phyloP scores from a whole-genome alignment of 2,113 vertebrate genomes.

The Acrocephalus arundinaceus region DNA sequence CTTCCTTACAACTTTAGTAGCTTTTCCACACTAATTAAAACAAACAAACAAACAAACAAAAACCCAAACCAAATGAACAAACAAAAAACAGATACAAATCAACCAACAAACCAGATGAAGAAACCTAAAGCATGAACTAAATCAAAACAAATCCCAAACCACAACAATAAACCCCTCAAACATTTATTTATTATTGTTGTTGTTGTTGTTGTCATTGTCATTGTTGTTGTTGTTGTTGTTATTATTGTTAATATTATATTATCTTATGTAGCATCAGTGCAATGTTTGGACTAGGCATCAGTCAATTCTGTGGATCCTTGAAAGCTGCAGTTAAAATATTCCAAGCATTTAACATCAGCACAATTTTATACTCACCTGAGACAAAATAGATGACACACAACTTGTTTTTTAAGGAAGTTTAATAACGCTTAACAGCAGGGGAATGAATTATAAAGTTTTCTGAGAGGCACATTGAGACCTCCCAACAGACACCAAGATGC shows the following conservation, averaged over 20 bases:
- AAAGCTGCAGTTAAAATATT: not conserved
- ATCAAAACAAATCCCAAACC: not conserved
- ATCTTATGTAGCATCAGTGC: not conserved
- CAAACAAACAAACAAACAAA: not conserved
- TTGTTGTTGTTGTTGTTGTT: too few relatives aligned
- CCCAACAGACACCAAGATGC: not conserved
- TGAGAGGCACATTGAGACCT: not conserved
- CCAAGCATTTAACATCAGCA: not conserved
- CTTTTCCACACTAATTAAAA: not conserved
- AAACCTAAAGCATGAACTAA: not conserved
- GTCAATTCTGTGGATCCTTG: not conserved
- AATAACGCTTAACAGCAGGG: not conserved
- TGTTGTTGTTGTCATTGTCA: too few relatives aligned
- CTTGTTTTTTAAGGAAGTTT: not conserved
- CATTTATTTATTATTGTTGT: not conserved
- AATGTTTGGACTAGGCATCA: not conserved
- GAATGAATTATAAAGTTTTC: not conserved
- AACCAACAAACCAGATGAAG: not conserved
- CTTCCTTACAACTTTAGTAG: not conserved
- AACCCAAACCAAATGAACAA: not conserved
- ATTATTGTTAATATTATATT: not conserved
- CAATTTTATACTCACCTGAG: not conserved
- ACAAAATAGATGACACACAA: not conserved
- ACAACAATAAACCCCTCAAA: rapidly evolving
- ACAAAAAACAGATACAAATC: not conserved